A percentile compares a stretch with the other conserved stretches of the same genome.
Evolutionary conservation across 2,797 vertebrate species (phyloP).

Genomic region (Ciconia nigra): DNA sequence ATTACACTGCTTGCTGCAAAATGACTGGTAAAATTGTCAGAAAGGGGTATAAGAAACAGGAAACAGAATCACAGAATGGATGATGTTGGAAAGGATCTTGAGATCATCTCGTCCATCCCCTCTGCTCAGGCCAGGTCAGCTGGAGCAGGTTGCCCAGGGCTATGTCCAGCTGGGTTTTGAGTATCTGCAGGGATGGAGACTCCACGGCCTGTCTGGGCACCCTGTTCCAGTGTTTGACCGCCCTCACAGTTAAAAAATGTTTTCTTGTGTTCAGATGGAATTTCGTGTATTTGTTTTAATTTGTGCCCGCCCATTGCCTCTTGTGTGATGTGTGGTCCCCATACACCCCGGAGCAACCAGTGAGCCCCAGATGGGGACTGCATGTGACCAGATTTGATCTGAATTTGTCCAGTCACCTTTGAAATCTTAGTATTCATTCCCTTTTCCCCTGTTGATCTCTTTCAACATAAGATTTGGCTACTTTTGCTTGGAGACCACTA

Average conservation of each 20-base stretch:
- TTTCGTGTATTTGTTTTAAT: neutral
- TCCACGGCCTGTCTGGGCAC: neutral
- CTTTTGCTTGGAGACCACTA: neutral
- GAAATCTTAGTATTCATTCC: neutral
- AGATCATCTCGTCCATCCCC: rapidly evolving
- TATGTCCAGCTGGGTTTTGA: neutral
- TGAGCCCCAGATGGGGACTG: rapidly evolving
- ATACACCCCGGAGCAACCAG: neutral
- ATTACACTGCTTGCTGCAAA: neutral
- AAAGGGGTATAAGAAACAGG: neutral
- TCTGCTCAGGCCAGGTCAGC: neutral
- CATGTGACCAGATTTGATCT: neutral
- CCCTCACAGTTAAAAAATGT: neutral
- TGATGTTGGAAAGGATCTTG: neutral
- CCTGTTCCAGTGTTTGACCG: neutral
- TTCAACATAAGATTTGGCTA: rapidly evolving
- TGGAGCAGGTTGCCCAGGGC: neutral
- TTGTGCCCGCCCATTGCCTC: neutral
- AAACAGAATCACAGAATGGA: neutral
- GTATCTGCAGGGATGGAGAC: neutral
- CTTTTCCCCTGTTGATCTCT: neutral
- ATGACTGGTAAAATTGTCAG: neutral
- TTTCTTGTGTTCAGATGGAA: neutral
- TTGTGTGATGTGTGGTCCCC: neutral
- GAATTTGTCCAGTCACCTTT: neutral